Evolutionary conservation across 2,113 vertebrate species (phyloP).

Genomic region (Mola mola): DNA sequence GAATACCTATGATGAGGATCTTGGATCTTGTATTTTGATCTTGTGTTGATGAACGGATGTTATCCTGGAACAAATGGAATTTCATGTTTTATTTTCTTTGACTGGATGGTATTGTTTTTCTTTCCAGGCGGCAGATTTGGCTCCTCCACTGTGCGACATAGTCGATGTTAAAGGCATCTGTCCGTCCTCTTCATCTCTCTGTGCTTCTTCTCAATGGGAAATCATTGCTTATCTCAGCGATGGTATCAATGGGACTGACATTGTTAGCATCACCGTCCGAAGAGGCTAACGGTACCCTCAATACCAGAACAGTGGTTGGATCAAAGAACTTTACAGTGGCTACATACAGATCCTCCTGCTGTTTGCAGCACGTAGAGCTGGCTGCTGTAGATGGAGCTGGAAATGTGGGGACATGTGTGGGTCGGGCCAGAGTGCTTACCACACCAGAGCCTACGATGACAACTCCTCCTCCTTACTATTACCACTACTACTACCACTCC

Average conservation of each 20-base stretch:
- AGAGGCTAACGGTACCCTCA: conserved; percentile 74
- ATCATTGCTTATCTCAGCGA: conserved; percentile 69
- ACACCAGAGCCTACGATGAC: too few relatives aligned
- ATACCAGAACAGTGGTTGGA: conserved; percentile 44
- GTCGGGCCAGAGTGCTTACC: conserved; percentile 66
- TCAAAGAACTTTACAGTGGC: conserved; percentile 54
- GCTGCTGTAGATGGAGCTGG: conserved; percentile 71
- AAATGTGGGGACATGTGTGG: conserved; percentile 71
- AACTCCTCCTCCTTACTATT: too few relatives aligned
- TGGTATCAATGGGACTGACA: conserved; percentile 69
- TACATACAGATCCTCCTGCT: conserved; percentile 75
- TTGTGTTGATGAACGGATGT: too few relatives aligned
- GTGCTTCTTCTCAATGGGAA: conserved; percentile 62
- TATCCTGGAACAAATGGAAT: too few relatives aligned
- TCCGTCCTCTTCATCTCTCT: conserved; percentile 26
- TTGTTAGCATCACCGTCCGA: conserved; percentile 52
- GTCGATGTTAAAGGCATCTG: conserved; percentile 45
- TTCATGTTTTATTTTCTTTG: too few relatives aligned
- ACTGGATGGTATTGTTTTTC: too few relatives aligned
- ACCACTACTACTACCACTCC: too few relatives aligned
- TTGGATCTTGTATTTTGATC: too few relatives aligned
- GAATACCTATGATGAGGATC: too few relatives aligned
- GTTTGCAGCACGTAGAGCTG: conserved; percentile 64
- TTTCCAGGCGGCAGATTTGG: conserved; percentile 72
- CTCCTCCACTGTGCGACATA: conserved; percentile 55